Percentiles rank a stretch among this genome's conserved stretches.
Conservation (phyloP, 1,140 invertebrate genomes). For the Luehdorfia chinensis region DNA sequence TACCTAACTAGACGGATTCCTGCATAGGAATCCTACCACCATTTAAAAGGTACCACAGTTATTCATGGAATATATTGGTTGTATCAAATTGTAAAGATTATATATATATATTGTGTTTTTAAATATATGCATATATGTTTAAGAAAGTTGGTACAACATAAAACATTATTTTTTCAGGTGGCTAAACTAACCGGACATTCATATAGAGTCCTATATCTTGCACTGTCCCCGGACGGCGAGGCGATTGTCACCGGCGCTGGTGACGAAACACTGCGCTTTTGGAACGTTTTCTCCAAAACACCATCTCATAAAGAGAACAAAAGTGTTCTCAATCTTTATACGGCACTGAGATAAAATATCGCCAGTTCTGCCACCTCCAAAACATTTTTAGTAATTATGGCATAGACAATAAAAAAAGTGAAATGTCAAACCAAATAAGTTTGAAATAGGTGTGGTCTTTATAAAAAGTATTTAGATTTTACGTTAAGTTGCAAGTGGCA, state of each 20-base stretch:
- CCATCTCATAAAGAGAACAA: conserved; percentile 97
- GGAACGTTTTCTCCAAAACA: conserved; percentile 99
- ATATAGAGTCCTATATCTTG: conserved; percentile 97
- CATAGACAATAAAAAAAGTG: neutral
- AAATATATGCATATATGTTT: conserved; percentile 5
- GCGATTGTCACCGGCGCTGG: conserved; percentile 99
- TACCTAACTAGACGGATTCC: too few relatives aligned
- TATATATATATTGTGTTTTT: too few relatives aligned
- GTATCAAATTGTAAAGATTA: neutral
- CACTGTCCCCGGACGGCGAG: conserved; percentile 99
- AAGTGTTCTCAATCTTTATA: conserved; percentile 97
- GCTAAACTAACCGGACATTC: conserved; percentile 99
- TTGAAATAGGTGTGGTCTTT: conserved; percentile 1
- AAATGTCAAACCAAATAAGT: conserved; percentile 12
- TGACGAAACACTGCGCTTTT: conserved; percentile 98
- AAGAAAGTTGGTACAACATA: neutral
- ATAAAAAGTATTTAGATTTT: too few relatives aligned
- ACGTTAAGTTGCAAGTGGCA: conserved; percentile 3
- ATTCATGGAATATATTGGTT: neutral
- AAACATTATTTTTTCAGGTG: conserved; percentile 81
- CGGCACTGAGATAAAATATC: conserved; percentile 81
- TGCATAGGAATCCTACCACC: too few relatives aligned
- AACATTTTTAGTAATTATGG: neutral
- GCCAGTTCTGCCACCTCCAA: neutral
- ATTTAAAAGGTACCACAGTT: too few relatives aligned